Base-by-base conservation (phyloP, 2,888 invertebrate species). In the Apotomis capreana region DNA sequence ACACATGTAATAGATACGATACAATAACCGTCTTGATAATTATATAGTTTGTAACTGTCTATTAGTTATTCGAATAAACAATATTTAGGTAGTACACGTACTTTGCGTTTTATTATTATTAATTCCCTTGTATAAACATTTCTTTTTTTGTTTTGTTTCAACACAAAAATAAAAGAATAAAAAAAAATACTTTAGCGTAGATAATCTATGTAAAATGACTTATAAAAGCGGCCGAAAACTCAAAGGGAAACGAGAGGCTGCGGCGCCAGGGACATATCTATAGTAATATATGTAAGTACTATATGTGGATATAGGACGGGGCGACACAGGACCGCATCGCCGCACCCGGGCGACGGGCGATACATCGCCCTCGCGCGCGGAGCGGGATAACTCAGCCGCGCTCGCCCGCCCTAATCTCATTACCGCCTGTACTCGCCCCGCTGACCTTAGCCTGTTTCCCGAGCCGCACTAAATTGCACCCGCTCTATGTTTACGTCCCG, bases 351-450 rank as follows among this genome's bases (percentile, higher is more conserved):
- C 72, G 73, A 69, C 69, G 75, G 69, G 77, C 70, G 73, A 69
- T 70, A 67, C 62, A 68, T 65, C 46, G 74, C 74, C 70, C 60
- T 75, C 70, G 74, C 76, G 76, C 77, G 78, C 81, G 82, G 79
- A 78, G 76, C 77, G 75, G 70, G 74, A 73, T 74, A 74, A 52
- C 64, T 46, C 68, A 49, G 68, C 44, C 75, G 76, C 76, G 70
- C 80, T 78, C 78, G 79, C 78, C 80, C 79, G 76, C 80, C 87
- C 86, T 87, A 85, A 87, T 84, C 87, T 81, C 85, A 86, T 89
- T 87, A 88, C 82, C 77, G 40, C 81, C 83, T 84, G 82, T 83
- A 81, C 81, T 81, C 81, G 83, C 83, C 80, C 80, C 76, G 79
- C 80, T 84, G 83, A 84, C 86, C 85, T 87, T 84, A 87, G 81